Conservation (phyloP, 1,140 invertebrate species). For the Drosophila subobscura region DNA sequence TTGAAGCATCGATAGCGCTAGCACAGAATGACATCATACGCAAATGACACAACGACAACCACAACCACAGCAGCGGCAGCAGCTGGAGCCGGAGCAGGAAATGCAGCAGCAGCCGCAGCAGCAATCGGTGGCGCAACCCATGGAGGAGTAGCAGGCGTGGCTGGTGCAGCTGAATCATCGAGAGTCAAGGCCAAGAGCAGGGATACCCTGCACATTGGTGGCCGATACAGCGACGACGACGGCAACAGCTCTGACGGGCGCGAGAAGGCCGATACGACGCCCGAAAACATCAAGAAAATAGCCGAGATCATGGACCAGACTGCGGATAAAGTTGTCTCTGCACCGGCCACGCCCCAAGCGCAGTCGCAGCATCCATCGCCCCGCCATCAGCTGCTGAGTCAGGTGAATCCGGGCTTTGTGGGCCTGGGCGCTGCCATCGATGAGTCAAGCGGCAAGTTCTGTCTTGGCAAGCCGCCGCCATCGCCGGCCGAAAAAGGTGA, state of each 20-base stretch:
- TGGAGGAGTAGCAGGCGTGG: conserved; percentile 26
- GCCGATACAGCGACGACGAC: conserved; percentile 56
- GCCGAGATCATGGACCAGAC: conserved; percentile 70
- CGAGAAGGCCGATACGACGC: conserved; percentile 79
- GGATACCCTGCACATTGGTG: conserved; percentile 31
- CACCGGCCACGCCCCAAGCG: conserved; percentile 6
- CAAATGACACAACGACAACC: conserved; percentile 70
- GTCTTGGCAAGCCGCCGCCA: conserved; percentile 75
- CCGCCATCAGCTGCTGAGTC: conserved; percentile 41
- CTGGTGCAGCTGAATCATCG: conserved; percentile 49
- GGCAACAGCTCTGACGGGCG: conserved; percentile 72
- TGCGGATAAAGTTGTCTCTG: conserved; percentile 28
- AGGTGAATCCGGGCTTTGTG: conserved; percentile 47
- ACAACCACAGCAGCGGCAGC: conserved; percentile 44
- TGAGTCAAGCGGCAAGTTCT: conserved; percentile 77
- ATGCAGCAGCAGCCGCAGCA: conserved; percentile 13
- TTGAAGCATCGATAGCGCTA: conserved; percentile 32
- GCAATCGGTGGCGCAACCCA: conserved; percentile 13
- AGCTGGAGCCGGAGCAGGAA: conserved; percentile 22
- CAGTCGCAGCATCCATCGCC: conserved; percentile 10
- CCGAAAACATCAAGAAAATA: conserved; percentile 82
- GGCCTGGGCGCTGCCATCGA: conserved; percentile 77
- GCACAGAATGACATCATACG: conserved; percentile 77
- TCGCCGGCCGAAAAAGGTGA: conserved; percentile 78
- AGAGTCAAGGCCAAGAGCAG: conserved; percentile 48